Percentiles rank a stretch among this genome's conserved stretches.
Evolutionary conservation across 2,888 invertebrate species (phyloP).

Genomic region (Agriotes lineatus): DNA sequence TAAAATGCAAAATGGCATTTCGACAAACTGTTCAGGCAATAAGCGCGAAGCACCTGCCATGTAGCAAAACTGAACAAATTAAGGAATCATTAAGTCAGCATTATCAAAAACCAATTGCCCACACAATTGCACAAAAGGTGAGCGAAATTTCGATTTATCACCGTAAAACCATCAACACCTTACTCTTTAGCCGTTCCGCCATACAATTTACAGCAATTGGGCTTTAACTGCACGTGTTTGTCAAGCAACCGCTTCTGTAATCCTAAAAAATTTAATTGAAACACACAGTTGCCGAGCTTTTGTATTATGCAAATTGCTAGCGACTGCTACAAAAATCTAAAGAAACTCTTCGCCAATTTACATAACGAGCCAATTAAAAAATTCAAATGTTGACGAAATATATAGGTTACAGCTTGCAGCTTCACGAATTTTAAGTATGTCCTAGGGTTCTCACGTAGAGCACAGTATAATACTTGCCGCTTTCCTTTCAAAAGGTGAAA

Average conservation of each 20-base stretch:
- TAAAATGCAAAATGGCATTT: neutral
- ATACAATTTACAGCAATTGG: neutral
- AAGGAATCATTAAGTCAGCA: constrained; percentile 1
- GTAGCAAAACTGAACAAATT: neutral
- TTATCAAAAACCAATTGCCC: constrained; percentile 17
- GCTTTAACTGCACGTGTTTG: constrained; percentile 3
- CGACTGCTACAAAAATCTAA: neutral
- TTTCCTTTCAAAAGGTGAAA: constrained; percentile 3
- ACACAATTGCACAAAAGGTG: constrained; percentile 7
- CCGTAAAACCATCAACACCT: neutral
- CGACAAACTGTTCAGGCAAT: neutral
- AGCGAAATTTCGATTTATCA: constrained; percentile 14
- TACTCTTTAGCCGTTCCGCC: neutral
- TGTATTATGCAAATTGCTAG: neutral
- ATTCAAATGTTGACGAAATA: neutral
- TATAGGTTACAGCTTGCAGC: constrained; percentile 7
- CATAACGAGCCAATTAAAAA: neutral
- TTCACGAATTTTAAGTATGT: constrained; percentile 5
- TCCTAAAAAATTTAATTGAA: neutral
- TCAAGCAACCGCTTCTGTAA: neutral
- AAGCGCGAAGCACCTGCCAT: neutral
- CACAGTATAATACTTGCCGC: neutral
- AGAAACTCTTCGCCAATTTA: neutral
- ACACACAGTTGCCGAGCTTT: neutral
- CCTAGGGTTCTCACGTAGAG: neutral